These are phyloP conservation scores for Andrena flavipes DNA, from an alignment of 2,888 invertebrate species.

Conservation along the genomic window DNA sequence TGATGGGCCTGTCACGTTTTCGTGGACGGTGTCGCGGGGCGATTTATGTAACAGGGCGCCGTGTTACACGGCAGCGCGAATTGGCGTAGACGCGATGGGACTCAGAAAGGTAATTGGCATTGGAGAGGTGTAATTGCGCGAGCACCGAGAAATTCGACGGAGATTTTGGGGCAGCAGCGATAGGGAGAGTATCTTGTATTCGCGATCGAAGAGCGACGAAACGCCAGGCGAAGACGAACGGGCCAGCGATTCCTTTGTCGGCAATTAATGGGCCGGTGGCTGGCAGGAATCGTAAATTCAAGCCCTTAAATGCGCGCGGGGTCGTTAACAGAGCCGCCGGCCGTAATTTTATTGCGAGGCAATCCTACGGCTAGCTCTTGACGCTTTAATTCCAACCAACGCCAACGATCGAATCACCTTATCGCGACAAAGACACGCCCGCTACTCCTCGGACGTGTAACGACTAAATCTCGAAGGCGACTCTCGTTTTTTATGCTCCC, in stretches of 20 bases:
- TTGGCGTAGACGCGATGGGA: not conserved
- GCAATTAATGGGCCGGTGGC: constrained; percentile 29
- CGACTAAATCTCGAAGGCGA: constrained; percentile 20
- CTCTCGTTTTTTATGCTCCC: constrained; percentile 5
- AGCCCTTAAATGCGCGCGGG: constrained; percentile 21
- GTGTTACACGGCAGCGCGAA: not conserved
- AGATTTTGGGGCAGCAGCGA: not conserved
- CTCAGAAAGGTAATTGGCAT: not conserved
- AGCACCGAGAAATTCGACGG: not conserved
- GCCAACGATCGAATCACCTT: constrained; percentile 22
- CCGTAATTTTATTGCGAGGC: constrained; percentile 44
- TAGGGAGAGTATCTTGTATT: not conserved
- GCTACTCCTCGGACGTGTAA: constrained; percentile 21
- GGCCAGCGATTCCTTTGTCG: constrained; percentile 15
- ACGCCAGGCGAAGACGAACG: not conserved
- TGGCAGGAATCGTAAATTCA: constrained; percentile 33
- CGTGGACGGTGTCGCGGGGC: not conserved
- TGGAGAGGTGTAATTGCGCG: not conserved
- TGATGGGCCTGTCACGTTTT: not conserved
- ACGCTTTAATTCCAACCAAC: constrained; percentile 35
- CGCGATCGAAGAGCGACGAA: not conserved
- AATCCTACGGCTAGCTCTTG: constrained; percentile 35
- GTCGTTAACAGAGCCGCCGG: constrained; percentile 36
- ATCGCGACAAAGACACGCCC: constrained; percentile 27
- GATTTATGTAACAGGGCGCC: constrained; percentile 6